Base-by-base conservation (phyloP, 92 coral and sea anemone species). In the Siderastrea radians region DNA sequence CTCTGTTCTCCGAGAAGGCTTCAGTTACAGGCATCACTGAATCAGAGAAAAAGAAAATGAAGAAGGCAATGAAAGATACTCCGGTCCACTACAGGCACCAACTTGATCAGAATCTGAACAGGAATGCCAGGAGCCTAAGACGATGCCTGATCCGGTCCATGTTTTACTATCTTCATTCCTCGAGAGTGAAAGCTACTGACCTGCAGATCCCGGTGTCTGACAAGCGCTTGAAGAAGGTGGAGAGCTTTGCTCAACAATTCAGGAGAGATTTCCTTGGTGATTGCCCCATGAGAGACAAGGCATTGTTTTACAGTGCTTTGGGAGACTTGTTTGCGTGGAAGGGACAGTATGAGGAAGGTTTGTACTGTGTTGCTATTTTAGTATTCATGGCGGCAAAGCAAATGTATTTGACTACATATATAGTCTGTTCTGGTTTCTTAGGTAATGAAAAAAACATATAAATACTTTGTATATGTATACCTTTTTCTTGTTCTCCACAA, bases 1-100 rank as follows among this genome's bases (percentile, higher is more conserved):
- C 87, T n/a, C 60, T 83, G 80, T 73, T 9, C 12, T 83, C 87
- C 26, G 87, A 83, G 79, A 83, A 83, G 57, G 87, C 80, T 19
- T 7, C 72, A 16, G 71, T 72, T 1, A 8, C 12, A 26, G 79
- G 87, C 17, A 83, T 83, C 49, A 83, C 38, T 5, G 6, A 60
- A 19, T 3, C 0, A n/a, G 87, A 73, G 43, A 26, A 50, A 63
- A 38, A 48, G 45, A 49, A 2, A 7, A 44, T 83, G 55, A 49
- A 72, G 52, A 72, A 83, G 49, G 80, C 87, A 26, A 11, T 12
- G 60, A 49, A 47, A 14, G 80, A 49, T 73, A 72, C n/a, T 0
- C 11, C 73, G 49, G 16, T 59, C 0, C 87, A 83, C 72, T 83
- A 70, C 69, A 38, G 87, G 4, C 80, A 83, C 60, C 87, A 83